Conservation (phyloP, 2,888 invertebrate genomes). For the Eutolmus rufibarbis region DNA sequence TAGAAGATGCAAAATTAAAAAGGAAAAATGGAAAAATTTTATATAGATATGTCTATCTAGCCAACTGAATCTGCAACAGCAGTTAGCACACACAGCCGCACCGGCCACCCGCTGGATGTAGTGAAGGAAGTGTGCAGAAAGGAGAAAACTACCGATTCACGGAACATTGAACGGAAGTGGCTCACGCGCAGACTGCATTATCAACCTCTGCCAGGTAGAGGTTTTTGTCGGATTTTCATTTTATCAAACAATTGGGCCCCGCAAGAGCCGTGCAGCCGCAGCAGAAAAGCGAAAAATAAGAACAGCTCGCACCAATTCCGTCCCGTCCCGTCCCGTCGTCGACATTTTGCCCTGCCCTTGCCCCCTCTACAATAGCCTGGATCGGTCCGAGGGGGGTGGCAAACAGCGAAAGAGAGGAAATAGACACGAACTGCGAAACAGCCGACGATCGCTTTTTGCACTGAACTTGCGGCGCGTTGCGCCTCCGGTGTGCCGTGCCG, state of each 20-base stretch:
- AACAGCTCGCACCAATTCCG: background rate
- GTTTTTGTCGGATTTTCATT: background rate
- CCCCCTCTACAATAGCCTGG: background rate
- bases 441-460: background rate
- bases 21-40: background rate
- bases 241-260: background rate
- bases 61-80: conserved; percentile 1
- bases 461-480: background rate
- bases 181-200: conserved; percentile 16
- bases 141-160: conserved; percentile 5
- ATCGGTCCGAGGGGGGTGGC: background rate
- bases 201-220: background rate
- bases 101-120: background rate
- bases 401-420: background rate
- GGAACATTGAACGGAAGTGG: conserved; percentile 13
- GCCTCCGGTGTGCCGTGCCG: background rate
- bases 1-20: background rate
- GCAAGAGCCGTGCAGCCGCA: background rate
- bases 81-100: background rate
- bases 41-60: background rate
- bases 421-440: background rate
- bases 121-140: background rate
- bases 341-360: background rate
- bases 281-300: background rate
- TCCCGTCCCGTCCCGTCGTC: background rate